Conservation (phyloP, 2,888 invertebrate genomes). For the Macaria liturata region DNA sequence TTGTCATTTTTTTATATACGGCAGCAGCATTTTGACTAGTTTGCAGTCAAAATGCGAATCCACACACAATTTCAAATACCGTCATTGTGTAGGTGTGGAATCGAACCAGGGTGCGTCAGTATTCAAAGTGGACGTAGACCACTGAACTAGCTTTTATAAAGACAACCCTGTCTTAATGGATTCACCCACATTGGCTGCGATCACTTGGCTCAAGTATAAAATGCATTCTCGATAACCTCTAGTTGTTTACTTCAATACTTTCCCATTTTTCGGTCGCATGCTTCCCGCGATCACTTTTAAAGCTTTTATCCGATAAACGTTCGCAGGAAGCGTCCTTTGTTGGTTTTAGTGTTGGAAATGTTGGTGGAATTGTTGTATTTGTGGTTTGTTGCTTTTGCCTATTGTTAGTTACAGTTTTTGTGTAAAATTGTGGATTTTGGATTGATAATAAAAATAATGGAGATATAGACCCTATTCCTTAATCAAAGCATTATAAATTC, state of each 20-base stretch:
- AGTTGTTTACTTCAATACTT: conserved; percentile 32
- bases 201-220: conserved; percentile 34
- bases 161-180: conserved; percentile 33
- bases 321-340: conserved; percentile 4
- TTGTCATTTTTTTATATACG: no score
- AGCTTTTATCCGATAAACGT: conserved; percentile 25
- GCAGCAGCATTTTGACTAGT: no score
- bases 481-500: no score
- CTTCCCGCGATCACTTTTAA: conserved; percentile 19
- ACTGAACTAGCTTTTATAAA: no score
- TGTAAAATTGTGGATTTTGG: neutral
- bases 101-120: no score
- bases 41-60: no score
- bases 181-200: conserved; percentile 28
- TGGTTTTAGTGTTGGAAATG: conserved; percentile 7
- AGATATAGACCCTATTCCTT: no score
- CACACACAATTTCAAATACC: no score
- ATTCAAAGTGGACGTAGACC: no score
- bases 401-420: neutral
- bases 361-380: conserved; percentile 12
- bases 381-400: conserved; percentile 3
- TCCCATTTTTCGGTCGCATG: conserved; percentile 32
- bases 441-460: no score
- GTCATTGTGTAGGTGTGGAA: no score
- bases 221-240: conserved; percentile 33